Base-by-base conservation (phyloP, 2,797 vertebrate genomes). In the Anguilla obscura region DNA sequence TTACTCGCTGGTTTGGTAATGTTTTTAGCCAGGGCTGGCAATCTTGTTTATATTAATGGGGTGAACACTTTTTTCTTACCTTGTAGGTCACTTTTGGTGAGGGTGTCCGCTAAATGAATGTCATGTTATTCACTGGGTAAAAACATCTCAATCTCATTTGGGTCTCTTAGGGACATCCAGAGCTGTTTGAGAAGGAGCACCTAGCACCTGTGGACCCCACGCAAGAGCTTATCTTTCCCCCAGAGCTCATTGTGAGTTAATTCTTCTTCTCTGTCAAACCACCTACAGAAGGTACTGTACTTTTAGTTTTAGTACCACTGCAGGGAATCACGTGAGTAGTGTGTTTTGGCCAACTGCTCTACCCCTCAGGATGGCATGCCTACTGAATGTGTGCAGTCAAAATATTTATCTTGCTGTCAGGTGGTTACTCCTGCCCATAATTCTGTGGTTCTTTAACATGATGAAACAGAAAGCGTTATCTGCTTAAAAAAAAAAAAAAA, bases 151-250 rank as follows among this genome's bases (percentile, higher is more conserved):
- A 69, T 69, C 63, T 69, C 63, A 27, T 69, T 9, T n/a, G 63
- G 63, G 24, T n/a, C 9, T 82, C 3, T 33, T 83, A 96, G 95
- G 91, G 87, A 18, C 93, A 91, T 79, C 93, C 90, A 0, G 92
- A 92, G 84, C 89, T 98, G 8, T 97, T 97, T 89, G 90, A 92
- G 24, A 91, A 93, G 91, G 94, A 95, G 0, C 94, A 95, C 8
- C 96, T 98, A 86, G 93, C 96, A 85, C 96, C 97, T 0, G 92
- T 98, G 91, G 98, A 99, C 88, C 95, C 97, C 0, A 98, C 97
- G 0, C 98, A 99, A 91, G 98, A 99, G 88, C 95, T 97, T 89
- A 97, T 98, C 93, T 99, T 98, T 91, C 98, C 98, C 85, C 98
- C 98, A 48, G 97, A 98, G 87, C 96, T 99, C 84, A 95, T 97